Evolutionary conservation across 2,113 vertebrate genomes (phyloP).

Genomic region (Spermophilus dauricus): DNA sequence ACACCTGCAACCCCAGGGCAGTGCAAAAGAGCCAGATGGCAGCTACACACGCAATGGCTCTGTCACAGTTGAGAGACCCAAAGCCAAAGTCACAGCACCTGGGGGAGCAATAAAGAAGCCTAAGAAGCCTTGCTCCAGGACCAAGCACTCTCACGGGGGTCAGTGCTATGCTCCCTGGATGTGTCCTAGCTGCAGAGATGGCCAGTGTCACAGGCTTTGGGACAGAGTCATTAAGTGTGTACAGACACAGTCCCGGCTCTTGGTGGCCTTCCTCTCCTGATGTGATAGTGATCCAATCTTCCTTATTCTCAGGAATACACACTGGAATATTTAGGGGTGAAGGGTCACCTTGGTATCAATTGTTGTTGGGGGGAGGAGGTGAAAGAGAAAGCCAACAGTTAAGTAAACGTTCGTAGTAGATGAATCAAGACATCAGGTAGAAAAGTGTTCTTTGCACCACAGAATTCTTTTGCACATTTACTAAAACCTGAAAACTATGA

Average conservation of each 20-base stretch:
- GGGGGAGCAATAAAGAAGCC: neutral
- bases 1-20: neutral
- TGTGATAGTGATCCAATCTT: neutral
- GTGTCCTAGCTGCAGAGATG: neutral
- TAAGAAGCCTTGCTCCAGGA: neutral
- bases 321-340: neutral
- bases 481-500: conserved; percentile 10
- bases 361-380: neutral
- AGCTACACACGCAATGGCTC: neutral
- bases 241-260: neutral
- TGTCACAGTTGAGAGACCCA: neutral
- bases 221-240: neutral
- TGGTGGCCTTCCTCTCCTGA: no score
- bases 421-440: neutral
- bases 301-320: neutral
- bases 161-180: neutral
- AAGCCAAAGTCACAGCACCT: neutral
- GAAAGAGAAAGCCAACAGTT: neutral
- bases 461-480: neutral
- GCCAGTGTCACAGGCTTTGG: neutral
- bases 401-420: neutral
- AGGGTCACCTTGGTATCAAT: neutral
- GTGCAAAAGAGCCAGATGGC: neutral
- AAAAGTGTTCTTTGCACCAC: neutral
- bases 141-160: neutral